Conservation (phyloP, 1,140 invertebrate genomes). For the Tyrophagus putrescentiae region DNA sequence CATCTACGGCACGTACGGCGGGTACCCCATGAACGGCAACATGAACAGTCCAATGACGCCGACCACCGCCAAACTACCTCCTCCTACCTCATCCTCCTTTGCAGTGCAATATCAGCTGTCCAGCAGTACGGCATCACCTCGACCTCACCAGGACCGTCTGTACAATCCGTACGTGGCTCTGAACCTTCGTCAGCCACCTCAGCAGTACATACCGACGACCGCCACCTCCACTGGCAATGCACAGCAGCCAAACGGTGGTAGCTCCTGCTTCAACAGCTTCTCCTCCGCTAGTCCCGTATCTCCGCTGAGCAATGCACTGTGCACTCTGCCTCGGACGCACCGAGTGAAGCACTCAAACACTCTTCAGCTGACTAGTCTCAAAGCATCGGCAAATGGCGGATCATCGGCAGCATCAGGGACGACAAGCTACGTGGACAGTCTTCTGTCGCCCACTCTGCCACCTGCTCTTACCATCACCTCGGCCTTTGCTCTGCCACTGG, state of each 20-base stretch:
- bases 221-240: background rate
- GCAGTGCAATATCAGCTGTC: constrained; percentile 1
- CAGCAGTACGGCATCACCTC: background rate
- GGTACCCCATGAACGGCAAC: background rate
- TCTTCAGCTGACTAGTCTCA: background rate
- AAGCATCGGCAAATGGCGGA: constrained; percentile 28
- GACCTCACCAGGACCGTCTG: constrained; percentile 12
- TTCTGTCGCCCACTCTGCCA: background rate
- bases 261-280: background rate
- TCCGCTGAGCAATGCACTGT: constrained; percentile 28
- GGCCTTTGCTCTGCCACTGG: too few relatives aligned
- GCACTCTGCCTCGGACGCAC: constrained; percentile 38
- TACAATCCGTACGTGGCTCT: constrained; percentile 14
- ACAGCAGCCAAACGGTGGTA: background rate
- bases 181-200: background rate
- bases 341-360: constrained; percentile 34
- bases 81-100: too few relatives aligned
- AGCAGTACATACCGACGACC: too few relatives aligned
- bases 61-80: background rate
- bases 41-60: background rate
- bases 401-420: background rate
- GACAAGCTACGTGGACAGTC: constrained; percentile 9
- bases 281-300: background rate
- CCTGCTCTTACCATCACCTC: background rate
- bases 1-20: background rate